These are phyloP conservation scores for Hermatobates lingyangjiaoensis DNA, from an alignment of 1,140 invertebrate species.

Conservation along the genomic window DNA sequence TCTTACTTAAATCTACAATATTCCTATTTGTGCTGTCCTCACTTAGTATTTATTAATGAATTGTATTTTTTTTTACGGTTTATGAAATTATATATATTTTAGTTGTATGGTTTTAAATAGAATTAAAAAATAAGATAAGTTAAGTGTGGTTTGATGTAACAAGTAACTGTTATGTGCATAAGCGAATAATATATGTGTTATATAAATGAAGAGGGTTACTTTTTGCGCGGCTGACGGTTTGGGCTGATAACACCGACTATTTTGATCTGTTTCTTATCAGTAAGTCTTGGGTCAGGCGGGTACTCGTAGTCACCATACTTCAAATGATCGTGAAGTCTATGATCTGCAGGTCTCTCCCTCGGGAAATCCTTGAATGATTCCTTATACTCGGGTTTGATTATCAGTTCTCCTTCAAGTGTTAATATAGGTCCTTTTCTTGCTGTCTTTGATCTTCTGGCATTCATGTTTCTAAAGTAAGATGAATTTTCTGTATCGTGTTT, in stretches of 20 bases:
- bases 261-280: neutral
- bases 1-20: no score
- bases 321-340: constrained; percentile 5
- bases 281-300: neutral
- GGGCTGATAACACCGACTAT: constrained; percentile 6
- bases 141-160: no score
- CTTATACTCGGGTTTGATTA: constrained; percentile 4
- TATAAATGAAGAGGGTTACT: no score
- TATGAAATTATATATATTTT: no score
- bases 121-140: no score
- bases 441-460: constrained; percentile 1
- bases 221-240: constrained; percentile 4
- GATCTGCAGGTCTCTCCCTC: constrained; percentile 3
- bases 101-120: no score
- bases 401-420: constrained; percentile 12
- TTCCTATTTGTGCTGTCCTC: no score
- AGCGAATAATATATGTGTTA: no score
- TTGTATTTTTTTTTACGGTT: no score
- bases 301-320: constrained; percentile 1
- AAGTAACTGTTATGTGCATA: no score
- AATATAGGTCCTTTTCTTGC: constrained; percentile 2
- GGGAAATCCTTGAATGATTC: constrained; percentile 11
- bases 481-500: constrained; percentile 2
- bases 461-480: constrained; percentile 5
- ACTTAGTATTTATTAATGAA: no score